These are phyloP conservation scores for Thelaira solivaga DNA, from an alignment of 2,888 invertebrate genomes.

Conservation along the genomic window DNA sequence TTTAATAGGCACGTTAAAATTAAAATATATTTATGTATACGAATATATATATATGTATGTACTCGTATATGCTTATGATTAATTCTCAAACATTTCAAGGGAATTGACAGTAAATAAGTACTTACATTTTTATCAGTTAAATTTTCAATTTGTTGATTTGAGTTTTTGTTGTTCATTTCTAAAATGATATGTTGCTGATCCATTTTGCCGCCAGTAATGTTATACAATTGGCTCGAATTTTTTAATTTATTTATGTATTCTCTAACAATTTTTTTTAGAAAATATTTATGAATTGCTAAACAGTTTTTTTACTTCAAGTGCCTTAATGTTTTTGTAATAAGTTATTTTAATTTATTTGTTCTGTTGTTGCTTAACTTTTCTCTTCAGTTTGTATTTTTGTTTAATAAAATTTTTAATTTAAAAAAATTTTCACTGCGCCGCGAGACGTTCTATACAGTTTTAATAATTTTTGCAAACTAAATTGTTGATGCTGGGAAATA, in stretches of 20 bases:
- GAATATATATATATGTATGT: too few species aligned
- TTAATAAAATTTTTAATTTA: neutral
- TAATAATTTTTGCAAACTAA: conserved; percentile 40
- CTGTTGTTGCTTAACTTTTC: too few species aligned
- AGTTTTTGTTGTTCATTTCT: conserved; percentile 29
- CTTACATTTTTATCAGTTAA: conserved; percentile 45
- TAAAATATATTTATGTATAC: too few species aligned
- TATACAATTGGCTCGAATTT: neutral
- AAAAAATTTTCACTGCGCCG: neutral
- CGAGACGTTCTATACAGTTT: neutral
- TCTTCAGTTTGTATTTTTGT: neutral
- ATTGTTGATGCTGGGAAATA: conserved; percentile 13
- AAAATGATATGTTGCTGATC: conserved; percentile 41
- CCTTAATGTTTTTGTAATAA: neutral
- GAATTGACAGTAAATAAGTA: neutral
- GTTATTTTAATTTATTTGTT: too few species aligned
- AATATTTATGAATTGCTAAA: conserved; percentile 6
- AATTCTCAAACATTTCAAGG: neutral
- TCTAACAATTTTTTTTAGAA: neutral
- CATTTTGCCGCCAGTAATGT: conserved; percentile 5
- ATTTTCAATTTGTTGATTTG: conserved; percentile 18
- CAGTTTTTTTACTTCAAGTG: neutral
- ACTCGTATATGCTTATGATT: too few species aligned
- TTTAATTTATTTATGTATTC: neutral
- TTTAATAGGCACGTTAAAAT: too few species aligned